Percentiles rank a stretch among this genome's conserved stretches.
Conservation (phyloP, 2,113 vertebrate species). For the Hypanus sabinus region DNA sequence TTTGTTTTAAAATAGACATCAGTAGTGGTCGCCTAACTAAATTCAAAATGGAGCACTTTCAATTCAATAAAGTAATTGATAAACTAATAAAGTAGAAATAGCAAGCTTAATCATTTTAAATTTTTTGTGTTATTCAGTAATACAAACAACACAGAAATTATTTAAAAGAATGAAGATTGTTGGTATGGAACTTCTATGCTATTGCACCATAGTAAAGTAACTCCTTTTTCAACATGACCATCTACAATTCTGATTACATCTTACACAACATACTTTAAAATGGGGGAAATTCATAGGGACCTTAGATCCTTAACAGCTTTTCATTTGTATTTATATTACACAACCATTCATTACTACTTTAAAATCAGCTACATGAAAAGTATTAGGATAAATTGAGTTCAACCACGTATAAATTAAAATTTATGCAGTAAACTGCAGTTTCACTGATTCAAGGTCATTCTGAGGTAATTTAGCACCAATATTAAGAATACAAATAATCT, state of each 20-base stretch:
- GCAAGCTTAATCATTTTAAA: not conserved
- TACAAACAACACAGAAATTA: not conserved
- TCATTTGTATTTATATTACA: not conserved
- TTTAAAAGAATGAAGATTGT: not conserved
- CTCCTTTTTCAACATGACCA: not conserved
- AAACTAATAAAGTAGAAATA: too few relatives aligned
- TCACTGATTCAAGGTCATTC: not conserved
- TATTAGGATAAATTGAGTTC: not conserved
- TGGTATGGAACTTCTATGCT: not conserved
- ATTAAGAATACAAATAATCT: conserved; percentile 2
- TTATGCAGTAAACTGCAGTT: not conserved
- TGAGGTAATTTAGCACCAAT: not conserved
- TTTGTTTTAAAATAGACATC: too few relatives aligned
- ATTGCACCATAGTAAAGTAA: not conserved
- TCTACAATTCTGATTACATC: not conserved
- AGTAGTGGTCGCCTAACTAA: too few relatives aligned
- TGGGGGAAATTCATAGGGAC: not conserved
- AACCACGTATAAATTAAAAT: not conserved
- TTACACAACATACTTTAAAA: not conserved
- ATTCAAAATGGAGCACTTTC: too few relatives aligned
- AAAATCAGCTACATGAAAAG: not conserved
- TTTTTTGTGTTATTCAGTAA: not conserved
- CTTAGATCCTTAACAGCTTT: not conserved
- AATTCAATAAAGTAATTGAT: too few relatives aligned
- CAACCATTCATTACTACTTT: not conserved